These are phyloP conservation scores for Panthera leo DNA, from an alignment of 2,113 vertebrate species.

Conservation along the genomic window DNA sequence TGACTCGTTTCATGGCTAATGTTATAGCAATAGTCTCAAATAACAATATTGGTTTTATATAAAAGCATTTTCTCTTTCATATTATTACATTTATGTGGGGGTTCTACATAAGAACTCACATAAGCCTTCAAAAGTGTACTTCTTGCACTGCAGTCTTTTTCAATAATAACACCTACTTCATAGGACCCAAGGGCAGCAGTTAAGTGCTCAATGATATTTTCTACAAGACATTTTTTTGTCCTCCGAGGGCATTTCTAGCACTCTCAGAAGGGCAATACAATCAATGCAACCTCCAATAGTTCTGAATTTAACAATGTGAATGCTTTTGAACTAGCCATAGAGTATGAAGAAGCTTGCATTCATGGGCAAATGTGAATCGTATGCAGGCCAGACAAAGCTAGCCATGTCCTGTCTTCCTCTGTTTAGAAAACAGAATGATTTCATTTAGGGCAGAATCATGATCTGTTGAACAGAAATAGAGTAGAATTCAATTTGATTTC, in stretches of 20 bases:
- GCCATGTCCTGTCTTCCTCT: neutral
- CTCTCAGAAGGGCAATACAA: slow-evolving; percentile 75
- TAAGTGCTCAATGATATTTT: slow-evolving; percentile 74
- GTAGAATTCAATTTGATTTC: slow-evolving; percentile 70
- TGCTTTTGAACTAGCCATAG: slow-evolving; percentile 51
- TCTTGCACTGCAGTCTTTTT: slow-evolving; percentile 26
- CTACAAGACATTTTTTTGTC: slow-evolving; percentile 61
- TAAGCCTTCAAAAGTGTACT: slow-evolving; percentile 1
- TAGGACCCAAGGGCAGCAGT: slow-evolving; percentile 63
- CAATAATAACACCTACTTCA: slow-evolving; percentile 67
- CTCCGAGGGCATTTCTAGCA: slow-evolving; percentile 71
- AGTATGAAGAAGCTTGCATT: slow-evolving; percentile 52
- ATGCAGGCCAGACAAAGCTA: slow-evolving; percentile 34
- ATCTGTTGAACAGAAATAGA: slow-evolving; percentile 71
- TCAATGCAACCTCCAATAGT: slow-evolving; percentile 63
- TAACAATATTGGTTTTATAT: slow-evolving; percentile 48
- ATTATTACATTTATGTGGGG: neutral
- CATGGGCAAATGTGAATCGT: slow-evolving; percentile 16
- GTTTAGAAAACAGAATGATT: slow-evolving; percentile 66
- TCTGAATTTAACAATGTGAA: slow-evolving; percentile 62
- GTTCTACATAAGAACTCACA: slow-evolving; percentile 52
- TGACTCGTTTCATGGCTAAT: slow-evolving; percentile 44
- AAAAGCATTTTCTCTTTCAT: slow-evolving; percentile 52
- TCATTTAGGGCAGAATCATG: slow-evolving; percentile 51
- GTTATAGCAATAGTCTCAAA: slow-evolving; percentile 5